phyloP scores from a whole-genome alignment of 2,888 invertebrate genomes.

The Augiades crinisus region DNA sequence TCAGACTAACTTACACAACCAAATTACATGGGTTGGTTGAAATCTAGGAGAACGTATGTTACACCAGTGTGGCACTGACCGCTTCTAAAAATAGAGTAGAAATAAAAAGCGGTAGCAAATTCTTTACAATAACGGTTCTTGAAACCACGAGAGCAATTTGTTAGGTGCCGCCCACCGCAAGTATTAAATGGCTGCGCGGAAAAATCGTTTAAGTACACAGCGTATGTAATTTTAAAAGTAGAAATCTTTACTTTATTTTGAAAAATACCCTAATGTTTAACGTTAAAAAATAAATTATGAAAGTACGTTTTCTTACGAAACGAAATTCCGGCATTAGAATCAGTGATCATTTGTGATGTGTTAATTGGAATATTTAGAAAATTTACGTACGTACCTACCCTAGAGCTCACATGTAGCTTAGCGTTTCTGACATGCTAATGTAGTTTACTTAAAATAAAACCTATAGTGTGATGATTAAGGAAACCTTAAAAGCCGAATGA shows the following conservation, averaged over 20 bases:
- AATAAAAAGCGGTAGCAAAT: slow-evolving; percentile 17
- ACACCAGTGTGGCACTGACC: slow-evolving; percentile 19
- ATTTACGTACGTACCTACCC: no score
- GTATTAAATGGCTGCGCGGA: slow-evolving; percentile 18
- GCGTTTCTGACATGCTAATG: no score
- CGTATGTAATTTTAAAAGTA: slow-evolving; percentile 8
- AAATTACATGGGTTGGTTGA: slow-evolving; percentile 21
- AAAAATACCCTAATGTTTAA: no score
- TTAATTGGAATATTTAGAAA: no score
- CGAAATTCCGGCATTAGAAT: no score
- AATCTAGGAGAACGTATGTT: slow-evolving; percentile 23
- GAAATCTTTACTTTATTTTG: slow-evolving; percentile 2
- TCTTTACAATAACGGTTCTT: slow-evolving; percentile 21
- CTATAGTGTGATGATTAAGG: no score
- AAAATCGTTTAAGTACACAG: slow-evolving; percentile 16
- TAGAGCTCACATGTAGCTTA: no score
- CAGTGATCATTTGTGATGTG: no score
- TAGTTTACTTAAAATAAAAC: no score
- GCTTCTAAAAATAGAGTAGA: slow-evolving; percentile 21
- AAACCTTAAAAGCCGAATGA: no score
- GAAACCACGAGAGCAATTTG: slow-evolving; percentile 32
- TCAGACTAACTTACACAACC: slow-evolving; percentile 18
- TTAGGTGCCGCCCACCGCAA: slow-evolving; percentile 27
- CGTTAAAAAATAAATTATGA: no score
- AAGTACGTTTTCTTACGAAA: no score